Evolutionary conservation across 2,888 invertebrate species (phyloP), one percentile per base, ranked within the genome.

Genomic region (Eremobia ochroleuca): DNA sequence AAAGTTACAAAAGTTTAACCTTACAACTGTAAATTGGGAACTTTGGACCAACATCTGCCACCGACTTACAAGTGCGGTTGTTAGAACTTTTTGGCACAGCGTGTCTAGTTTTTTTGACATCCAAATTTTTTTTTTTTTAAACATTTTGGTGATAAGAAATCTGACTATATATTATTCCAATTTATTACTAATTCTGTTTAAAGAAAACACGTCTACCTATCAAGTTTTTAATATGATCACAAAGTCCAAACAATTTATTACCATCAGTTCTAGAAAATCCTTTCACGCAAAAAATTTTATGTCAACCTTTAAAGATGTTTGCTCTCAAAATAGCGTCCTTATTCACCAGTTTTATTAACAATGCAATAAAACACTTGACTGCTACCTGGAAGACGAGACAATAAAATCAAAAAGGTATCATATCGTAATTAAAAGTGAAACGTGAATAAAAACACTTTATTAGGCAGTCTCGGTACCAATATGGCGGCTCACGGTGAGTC

Each of bases 341-440:
- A 84, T 82, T 79, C 64, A 66, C 81, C 43, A 71, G n/a, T 83
- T 88, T 86, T 82, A 87, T 81, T 70, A 78, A 78, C 80, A 81
- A 82, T 79, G 61, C 72, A 81, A 83, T 89, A 89, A 87, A 88
- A 85, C 81, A 82, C 80, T 83, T 86, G 85, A 89, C 77, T 65
- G 79, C 82, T 88, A 88, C 85, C 86, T 79, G 85, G 88, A 87
- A 88, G 76, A 77, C 81, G 85, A 86, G 85, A 88, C 85, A 87
- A 83, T 89, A 87, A 90, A 89, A 89, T 89, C 81, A 91, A 91
- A 89, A 90, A 90, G 88, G 90, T 89, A 89, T 89, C 90, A 91
- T 89, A 89, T 86, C 87, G 89, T 93, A 94, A 94, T 94, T 94
- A 94, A 93, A 93, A 91, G 82, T 93, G 94, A 93, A 93, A 91